A percentile compares a stretch with the other conserved stretches of the same genome.
Conservation (phyloP, 1,140 invertebrate genomes). For the Eueides isabella region DNA sequence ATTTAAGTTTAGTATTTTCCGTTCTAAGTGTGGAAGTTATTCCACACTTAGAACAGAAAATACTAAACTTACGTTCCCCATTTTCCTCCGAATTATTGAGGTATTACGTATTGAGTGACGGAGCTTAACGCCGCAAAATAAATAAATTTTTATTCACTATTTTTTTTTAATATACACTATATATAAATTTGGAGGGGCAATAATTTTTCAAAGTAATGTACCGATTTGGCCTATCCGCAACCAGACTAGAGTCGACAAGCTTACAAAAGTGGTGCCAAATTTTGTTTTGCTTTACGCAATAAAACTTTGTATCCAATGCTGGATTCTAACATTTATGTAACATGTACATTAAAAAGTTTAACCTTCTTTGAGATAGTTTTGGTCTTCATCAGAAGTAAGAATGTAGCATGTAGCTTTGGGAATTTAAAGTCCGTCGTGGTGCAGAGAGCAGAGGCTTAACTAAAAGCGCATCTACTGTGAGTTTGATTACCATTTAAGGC, state of each 20-base stretch:
- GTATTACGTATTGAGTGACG: not conserved
- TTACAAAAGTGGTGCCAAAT: not conserved
- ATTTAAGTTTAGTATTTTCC: too few relatives aligned
- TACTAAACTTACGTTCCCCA: too few relatives aligned
- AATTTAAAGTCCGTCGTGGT: too few relatives aligned
- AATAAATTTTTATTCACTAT: not conserved
- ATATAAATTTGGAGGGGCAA: not conserved
- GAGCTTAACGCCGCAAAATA: not conserved
- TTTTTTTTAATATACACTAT: not conserved
- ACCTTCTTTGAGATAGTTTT: not conserved
- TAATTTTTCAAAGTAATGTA: conserved; percentile 12
- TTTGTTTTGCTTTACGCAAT: conserved; percentile 8
- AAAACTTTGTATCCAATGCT: not conserved
- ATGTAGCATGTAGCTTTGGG: not conserved
- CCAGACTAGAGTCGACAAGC: not conserved
- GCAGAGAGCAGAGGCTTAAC: too few relatives aligned
- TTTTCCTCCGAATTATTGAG: not conserved
- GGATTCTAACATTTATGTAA: not conserved
- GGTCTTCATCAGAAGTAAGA: not conserved
- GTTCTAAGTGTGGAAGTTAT: too few relatives aligned
- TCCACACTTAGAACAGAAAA: too few relatives aligned
- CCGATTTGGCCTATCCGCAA: conserved; percentile 10
- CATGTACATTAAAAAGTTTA: not conserved
- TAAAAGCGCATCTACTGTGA: too few relatives aligned
- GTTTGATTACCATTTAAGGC: too few relatives aligned